Evolutionary conservation across 2,797 vertebrate genomes (phyloP).

Genomic region (Scleropages formosus): DNA sequence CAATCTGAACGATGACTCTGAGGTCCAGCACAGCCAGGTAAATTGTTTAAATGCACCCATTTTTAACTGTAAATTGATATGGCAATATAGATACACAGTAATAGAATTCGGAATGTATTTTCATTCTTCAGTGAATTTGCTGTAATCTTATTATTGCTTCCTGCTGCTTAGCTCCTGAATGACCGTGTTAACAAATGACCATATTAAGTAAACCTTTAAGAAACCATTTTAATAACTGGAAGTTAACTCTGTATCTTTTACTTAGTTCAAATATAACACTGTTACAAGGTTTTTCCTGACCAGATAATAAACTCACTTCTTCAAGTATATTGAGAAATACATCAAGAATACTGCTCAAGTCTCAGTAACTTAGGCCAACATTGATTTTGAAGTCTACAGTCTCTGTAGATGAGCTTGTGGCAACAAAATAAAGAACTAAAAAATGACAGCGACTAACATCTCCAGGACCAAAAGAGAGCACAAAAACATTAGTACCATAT

Average conservation of each 20-base stretch:
- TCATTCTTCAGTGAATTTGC: too few relatives aligned
- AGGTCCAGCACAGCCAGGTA: too few relatives aligned
- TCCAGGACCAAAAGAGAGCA: too few relatives aligned
- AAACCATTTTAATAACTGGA: not conserved
- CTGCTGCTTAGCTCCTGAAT: not conserved
- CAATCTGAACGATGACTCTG: too few relatives aligned
- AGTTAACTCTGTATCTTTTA: not conserved
- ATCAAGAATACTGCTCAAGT: too few relatives aligned
- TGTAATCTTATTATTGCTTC: not conserved
- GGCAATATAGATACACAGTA: not conserved
- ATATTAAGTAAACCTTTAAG: not conserved
- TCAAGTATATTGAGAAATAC: not conserved
- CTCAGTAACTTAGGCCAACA: too few relatives aligned
- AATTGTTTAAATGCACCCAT: not conserved
- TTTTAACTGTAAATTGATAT: not conserved
- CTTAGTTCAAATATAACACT: not conserved
- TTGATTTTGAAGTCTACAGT: too few relatives aligned
- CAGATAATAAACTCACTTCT: not conserved
- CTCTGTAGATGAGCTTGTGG: too few relatives aligned
- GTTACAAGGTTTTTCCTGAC: not conserved
- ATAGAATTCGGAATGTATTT: not conserved
- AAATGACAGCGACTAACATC: too few relatives aligned
- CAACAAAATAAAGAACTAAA: too few relatives aligned
- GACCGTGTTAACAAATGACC: not conserved
- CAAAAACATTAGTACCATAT: too few relatives aligned